Conservation (phyloP, 2,888 invertebrate genomes). For the Caenorhabditis virilis region DNA sequence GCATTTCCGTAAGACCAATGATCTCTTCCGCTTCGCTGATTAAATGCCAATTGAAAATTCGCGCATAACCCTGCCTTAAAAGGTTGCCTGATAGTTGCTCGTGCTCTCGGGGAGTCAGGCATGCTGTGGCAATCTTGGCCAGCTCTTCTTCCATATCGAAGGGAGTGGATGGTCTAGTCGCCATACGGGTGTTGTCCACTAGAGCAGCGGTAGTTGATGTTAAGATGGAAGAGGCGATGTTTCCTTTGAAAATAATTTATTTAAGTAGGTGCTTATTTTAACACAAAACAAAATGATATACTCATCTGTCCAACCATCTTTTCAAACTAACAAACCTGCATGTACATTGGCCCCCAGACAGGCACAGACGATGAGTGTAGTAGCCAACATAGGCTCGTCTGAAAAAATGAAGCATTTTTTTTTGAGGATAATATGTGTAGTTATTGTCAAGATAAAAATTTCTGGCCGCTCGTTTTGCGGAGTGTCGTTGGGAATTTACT, state of each 20-base stretch:
- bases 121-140: conserved; percentile 21
- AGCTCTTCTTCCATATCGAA: conserved; percentile 16
- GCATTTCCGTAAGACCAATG: conserved; percentile 21
- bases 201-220: conserved; percentile 13
- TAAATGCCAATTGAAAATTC: conserved; percentile 8
- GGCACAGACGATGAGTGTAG: conserved; percentile 32
- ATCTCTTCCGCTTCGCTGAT: conserved; percentile 6
- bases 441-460: no score
- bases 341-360: conserved; percentile 24
- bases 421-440: conserved; percentile 8
- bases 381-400: conserved; percentile 28
- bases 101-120: conserved; percentile 18
- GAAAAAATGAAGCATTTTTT: conserved; percentile 31
- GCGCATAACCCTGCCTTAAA: conserved; percentile 12
- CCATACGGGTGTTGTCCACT: conserved; percentile 1
- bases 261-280: no score
- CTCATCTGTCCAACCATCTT: no score
- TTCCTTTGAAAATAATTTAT: conserved; percentile 5
- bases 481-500: no score
- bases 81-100: conserved; percentile 23
- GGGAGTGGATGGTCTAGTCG: conserved; percentile 6
- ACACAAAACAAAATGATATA: no score
- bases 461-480: no score
- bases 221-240: conserved; percentile 19
- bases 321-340: conserved; percentile 31